A percentile compares a stretch with the other conserved stretches of the same genome.
Conservation (phyloP, 2,797 vertebrate genomes). For the Lindbergichthys nudifrons region DNA sequence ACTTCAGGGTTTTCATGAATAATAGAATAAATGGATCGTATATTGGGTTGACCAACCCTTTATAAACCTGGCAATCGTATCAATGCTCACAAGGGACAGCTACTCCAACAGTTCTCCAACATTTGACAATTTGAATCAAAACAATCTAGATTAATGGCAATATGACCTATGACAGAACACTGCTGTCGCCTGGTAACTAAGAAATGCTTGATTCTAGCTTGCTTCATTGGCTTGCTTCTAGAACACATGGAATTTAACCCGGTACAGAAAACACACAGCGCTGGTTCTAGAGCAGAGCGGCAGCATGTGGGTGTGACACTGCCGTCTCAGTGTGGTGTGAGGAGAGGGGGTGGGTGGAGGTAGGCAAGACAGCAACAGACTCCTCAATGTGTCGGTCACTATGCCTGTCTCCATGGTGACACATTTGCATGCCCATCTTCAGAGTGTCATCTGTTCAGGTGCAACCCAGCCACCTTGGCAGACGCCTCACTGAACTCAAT, state of each 20-base stretch:
- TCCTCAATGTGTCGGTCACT: constrained; percentile 59
- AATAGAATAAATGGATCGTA: not conserved
- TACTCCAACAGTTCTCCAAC: too few species aligned
- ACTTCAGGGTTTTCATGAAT: not conserved
- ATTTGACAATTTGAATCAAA: too few species aligned
- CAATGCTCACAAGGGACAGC: too few species aligned
- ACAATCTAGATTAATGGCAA: too few species aligned
- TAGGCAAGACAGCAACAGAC: constrained; percentile 52
- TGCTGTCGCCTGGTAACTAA: constrained; percentile 38
- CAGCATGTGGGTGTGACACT: constrained; percentile 41
- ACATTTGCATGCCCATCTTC: constrained; percentile 53
- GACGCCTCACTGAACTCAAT: not conserved
- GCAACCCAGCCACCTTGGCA: constrained; percentile 17
- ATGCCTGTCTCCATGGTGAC: constrained; percentile 69
- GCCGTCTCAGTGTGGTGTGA: constrained; percentile 40
- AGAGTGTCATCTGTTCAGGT: constrained; percentile 48
- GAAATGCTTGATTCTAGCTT: not conserved
- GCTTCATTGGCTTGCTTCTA: not conserved
- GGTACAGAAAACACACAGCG: constrained; percentile 25
- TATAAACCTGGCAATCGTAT: too few species aligned
- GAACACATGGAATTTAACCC: constrained; percentile 21
- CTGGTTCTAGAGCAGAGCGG: constrained; percentile 38
- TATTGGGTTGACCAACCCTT: not conserved
- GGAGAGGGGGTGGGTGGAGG: constrained; percentile 20
- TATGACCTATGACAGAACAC: not conserved